phyloP scores from a whole-genome alignment of 2,113 vertebrate genomes.

The Trogon melanurus region DNA sequence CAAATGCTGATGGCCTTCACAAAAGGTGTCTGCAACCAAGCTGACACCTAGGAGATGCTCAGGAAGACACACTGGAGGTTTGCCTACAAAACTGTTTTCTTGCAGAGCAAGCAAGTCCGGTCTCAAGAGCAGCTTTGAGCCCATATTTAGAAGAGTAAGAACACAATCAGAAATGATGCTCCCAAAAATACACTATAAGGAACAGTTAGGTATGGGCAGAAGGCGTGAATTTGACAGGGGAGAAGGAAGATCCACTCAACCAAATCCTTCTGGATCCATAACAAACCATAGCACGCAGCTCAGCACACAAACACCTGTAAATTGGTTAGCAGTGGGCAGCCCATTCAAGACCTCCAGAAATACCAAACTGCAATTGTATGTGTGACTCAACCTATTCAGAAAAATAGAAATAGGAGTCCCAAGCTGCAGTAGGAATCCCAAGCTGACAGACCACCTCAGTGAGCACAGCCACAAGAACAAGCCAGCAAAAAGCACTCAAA shows the following conservation, averaged over 20 bases:
- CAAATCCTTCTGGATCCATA: not conserved
- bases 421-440: not conserved
- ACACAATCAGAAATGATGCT: not conserved
- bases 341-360: not conserved
- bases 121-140: not conserved
- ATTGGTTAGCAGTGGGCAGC: not conserved
- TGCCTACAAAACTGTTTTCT: not conserved
- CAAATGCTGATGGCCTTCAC: accelerated
- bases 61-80: not conserved
- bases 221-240: not conserved
- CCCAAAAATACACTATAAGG: not conserved
- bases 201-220: not conserved
- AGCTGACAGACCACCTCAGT: not conserved
- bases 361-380: not conserved
- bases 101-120: not conserved
- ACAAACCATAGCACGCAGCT: not conserved
- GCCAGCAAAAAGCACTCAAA: not conserved
- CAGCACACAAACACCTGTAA: not conserved
- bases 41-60: not conserved
- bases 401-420: accelerated
- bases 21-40: not conserved
- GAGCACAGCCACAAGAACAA: not conserved
- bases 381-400: not conserved
- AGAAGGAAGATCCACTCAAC: not conserved
- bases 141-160: not conserved